A percentile compares a stretch with the other conserved stretches of the same genome.
phyloP scores from a whole-genome alignment of 2,113 vertebrate species.

The Gasterosteus aculeatus region DNA sequence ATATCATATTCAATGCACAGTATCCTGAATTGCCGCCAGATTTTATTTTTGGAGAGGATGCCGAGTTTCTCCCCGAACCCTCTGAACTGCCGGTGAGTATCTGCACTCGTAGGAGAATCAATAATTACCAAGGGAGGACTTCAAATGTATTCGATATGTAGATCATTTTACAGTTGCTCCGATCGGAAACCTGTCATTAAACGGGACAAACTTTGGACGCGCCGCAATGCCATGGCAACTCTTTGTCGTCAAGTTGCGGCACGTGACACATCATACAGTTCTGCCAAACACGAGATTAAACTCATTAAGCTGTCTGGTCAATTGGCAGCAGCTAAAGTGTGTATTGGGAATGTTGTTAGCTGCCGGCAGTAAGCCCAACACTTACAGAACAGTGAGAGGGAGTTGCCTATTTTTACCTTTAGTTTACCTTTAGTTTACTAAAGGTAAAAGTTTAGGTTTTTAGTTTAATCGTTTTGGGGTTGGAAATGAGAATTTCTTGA shows the following conservation, averaged over 20 bases:
- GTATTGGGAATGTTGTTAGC: not conserved
- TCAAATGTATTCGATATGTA: not conserved
- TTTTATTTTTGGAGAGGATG: constrained; percentile 99
- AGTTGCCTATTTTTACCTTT: not conserved
- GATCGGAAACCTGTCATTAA: not conserved
- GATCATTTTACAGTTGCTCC: not conserved
- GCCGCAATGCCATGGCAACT: not conserved
- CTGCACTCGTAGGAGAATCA: not conserved
- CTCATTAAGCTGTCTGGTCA: not conserved
- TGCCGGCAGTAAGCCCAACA: not conserved
- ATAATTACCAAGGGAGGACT: not conserved
- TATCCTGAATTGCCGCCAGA: constrained; percentile 96
- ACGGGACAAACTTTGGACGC: not conserved
- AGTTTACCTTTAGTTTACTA: too few relatives aligned
- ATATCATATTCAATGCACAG: constrained; percentile 96
- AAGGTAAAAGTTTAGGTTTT: too few relatives aligned
- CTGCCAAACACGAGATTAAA: not conserved
- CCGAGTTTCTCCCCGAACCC: constrained; percentile 95
- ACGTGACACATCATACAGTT: not conserved
- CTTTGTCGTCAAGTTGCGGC: not conserved
- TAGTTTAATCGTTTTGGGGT: not conserved
- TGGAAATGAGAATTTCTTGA: not conserved
- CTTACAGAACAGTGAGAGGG: not conserved
- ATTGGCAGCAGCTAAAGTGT: not conserved
- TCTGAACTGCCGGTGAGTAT: constrained; percentile 91